Percentiles rank a stretch among this genome's conserved stretches.
These are phyloP conservation scores for Falcaria lacertinaria DNA, from an alignment of 2,888 invertebrate genomes.

Conservation along the genomic window DNA sequence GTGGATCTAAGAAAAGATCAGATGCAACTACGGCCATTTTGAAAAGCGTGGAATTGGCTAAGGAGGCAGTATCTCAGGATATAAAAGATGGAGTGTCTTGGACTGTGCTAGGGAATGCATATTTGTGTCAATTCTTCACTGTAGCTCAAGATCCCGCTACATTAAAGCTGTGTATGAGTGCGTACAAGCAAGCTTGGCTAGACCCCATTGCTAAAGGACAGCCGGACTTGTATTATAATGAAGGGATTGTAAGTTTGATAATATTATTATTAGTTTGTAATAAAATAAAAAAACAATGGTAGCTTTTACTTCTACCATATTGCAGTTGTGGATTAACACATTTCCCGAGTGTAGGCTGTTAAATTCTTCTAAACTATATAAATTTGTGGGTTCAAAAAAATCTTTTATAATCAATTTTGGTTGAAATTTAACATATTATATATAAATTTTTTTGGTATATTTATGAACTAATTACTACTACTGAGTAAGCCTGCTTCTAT, in stretches of 20 bases:
- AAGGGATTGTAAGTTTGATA: constrained; percentile 85
- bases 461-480: no score
- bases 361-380: no score
- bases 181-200: constrained; percentile 89
- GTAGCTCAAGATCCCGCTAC: constrained; percentile 85
- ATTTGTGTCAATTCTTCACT: constrained; percentile 88
- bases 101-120: constrained; percentile 91
- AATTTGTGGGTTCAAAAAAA: no score
- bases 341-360: no score
- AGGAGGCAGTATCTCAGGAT: constrained; percentile 89
- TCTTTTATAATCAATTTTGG: no score
- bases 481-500: no score
- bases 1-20: constrained; percentile 48
- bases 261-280: neutral
- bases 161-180: constrained; percentile 86
- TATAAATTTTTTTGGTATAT: no score
- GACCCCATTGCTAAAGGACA: constrained; percentile 84
- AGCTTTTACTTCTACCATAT: no score
- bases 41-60: constrained; percentile 87
- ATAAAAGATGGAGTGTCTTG: constrained; percentile 89
- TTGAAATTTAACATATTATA: no score
- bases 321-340: no score
- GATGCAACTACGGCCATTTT: constrained; percentile 82
- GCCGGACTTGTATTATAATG: constrained; percentile 91
- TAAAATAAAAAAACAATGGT: no score